Base-by-base conservation (phyloP, 2,113 vertebrate species). In the Camelus bactrianus region DNA sequence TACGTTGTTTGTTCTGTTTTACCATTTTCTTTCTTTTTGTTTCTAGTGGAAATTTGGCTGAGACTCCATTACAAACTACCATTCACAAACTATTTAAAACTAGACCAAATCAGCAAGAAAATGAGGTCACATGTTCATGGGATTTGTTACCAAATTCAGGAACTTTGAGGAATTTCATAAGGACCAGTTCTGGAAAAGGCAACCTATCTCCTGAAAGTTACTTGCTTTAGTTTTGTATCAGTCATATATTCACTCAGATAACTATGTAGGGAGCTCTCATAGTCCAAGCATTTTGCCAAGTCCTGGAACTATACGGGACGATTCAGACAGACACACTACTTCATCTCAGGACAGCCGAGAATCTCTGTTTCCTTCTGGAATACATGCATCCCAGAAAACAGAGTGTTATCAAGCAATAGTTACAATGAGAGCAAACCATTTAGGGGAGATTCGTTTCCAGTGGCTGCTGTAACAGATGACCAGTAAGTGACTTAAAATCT, bases 81-180 rank as follows among this genome's bases (percentile, higher is more conserved):
- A 7, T 91, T 30, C 30, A 75, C 24, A 92, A 95, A 54, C 19
- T 35, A 26, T 73, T 91, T 88, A 91, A 80, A 72, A 88, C 5
- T 79, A 48, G 54, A 35, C 22, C 2, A 77, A 67, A 79, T 83
- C 12, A 56, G 35, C 30, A 73, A 48, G 58, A 60, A 79, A 52
- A 80, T 50, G 19, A 83, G 92, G 42, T 86, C 22, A 50, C 4
- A 72, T 0, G 20, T 54, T 85, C 13, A 50, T 42, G 26, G 35
- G 12, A 56, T 92, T 93, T 84, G 24, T 48, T 67, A n/a, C 13
- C 48, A 67, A 30, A 83, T 65, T 85, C 35, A 38, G 17, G 2
- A 75, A 46, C 42, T 8, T 69, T 84, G 83, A 79, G 42, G 20
- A 38, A 83, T 60, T 54, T 60, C 72, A 62, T 90, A 8, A 77